Percentiles rank a stretch among this genome's conserved stretches.
phyloP scores from a whole-genome alignment of 2,113 vertebrate species.

The Oncorhynchus clarkii region DNA sequence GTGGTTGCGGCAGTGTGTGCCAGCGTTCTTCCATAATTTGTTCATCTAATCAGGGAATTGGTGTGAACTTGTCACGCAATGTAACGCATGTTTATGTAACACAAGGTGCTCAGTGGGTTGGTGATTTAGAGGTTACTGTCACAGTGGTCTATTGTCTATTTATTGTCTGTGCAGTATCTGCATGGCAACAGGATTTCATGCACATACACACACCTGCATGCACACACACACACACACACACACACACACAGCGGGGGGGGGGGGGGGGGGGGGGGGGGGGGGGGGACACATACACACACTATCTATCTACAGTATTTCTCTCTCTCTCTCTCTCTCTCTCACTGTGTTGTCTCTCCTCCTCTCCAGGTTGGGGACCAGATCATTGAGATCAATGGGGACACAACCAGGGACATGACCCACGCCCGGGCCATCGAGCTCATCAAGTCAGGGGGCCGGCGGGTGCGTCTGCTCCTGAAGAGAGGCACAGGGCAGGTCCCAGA shows the following conservation, averaged over 20 bases:
- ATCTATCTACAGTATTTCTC: background rate
- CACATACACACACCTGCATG: background rate
- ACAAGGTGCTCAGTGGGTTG: background rate
- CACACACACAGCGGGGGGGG: too few species aligned
- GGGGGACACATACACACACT: background rate
- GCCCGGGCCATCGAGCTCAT: conserved; percentile 96
- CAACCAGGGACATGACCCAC: conserved; percentile 95
- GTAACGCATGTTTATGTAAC: background rate
- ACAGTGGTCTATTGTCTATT: too few species aligned
- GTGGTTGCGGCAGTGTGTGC: background rate
- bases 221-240: background rate
- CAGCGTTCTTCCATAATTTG: conserved; percentile 8
- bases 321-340: background rate
- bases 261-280: too few species aligned
- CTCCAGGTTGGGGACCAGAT: conserved; percentile 97
- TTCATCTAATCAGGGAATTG: background rate
- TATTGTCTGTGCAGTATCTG: too few species aligned
- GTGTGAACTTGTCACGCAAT: background rate
- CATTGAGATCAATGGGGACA: conserved; percentile 99
- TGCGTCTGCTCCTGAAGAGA: conserved; percentile 90
- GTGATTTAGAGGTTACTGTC: background rate
- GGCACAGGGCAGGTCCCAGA: conserved; percentile 97
- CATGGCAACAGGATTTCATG: background rate
- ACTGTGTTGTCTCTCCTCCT: background rate
- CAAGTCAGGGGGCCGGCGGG: conserved; percentile 92